phyloP scores from a whole-genome alignment of 2,113 vertebrate genomes.

The Oryzias melastigma region DNA sequence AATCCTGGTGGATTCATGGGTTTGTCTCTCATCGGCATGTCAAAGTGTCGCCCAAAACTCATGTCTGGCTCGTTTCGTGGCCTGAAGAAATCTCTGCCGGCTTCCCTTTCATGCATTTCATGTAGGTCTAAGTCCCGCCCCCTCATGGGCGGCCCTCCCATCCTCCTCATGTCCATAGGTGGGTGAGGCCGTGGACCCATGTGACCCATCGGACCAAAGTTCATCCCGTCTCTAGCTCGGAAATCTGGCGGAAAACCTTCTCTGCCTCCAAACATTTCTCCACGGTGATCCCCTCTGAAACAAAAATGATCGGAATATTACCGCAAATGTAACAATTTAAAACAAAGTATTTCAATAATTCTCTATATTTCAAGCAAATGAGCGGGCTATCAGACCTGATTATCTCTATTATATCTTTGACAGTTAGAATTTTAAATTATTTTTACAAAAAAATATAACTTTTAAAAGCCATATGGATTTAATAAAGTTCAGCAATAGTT shows the following conservation, averaged over 20 bases:
- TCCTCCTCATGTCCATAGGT: constrained; percentile 86
- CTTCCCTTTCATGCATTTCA: constrained; percentile 85
- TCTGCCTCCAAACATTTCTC: constrained; percentile 76
- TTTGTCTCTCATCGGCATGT: constrained; percentile 83
- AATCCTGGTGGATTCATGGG: constrained; percentile 81
- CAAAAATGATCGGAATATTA: not conserved
- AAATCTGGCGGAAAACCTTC: constrained; percentile 74
- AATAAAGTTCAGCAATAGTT: no score
- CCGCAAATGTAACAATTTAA: no score
- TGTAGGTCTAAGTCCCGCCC: constrained; percentile 82
- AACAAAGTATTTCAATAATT: no score
- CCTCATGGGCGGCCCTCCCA: constrained; percentile 83
- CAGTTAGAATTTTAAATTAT: no score
- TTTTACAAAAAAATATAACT: no score
- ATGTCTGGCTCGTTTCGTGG: constrained; percentile 81
- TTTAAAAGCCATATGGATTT: no score
- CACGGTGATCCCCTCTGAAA: constrained; percentile 77
- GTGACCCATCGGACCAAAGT: constrained; percentile 76
- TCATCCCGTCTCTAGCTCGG: constrained; percentile 83
- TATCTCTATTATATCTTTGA: no score
- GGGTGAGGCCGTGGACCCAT: constrained; percentile 86
- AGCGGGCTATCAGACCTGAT: no score
- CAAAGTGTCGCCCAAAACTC: constrained; percentile 82
- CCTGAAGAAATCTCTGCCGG: constrained; percentile 82
- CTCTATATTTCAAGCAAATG: no score